Percentiles rank a stretch among this genome's conserved stretches.
Conservation (phyloP, 2,113 vertebrate species). For the Anguilla rostrata region DNA sequence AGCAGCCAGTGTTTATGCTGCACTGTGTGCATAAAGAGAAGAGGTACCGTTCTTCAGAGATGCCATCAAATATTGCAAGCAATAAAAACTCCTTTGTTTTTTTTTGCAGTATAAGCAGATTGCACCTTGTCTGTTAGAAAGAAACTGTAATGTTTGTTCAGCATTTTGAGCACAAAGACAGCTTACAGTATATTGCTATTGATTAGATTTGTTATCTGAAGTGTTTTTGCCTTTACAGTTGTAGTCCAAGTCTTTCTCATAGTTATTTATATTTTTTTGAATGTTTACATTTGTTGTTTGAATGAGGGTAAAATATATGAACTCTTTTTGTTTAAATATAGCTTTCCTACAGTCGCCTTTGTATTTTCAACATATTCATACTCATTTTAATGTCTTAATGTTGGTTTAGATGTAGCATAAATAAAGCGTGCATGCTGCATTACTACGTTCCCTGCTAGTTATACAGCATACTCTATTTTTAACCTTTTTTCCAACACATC, state of each 20-base stretch:
- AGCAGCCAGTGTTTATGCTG: constrained; percentile 25
- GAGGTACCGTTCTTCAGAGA: constrained; percentile 43
- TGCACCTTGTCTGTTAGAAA: constrained; percentile 43
- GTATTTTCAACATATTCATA: neutral
- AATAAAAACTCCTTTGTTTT: constrained; percentile 39
- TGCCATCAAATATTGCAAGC: constrained; percentile 48
- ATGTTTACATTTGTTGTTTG: neutral
- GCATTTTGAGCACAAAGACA: constrained; percentile 58
- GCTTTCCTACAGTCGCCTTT: neutral
- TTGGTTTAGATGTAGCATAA: neutral
- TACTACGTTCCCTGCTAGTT: neutral
- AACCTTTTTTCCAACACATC: neutral
- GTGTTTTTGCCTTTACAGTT: constrained; percentile 14
- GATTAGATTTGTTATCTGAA: constrained; percentile 55
- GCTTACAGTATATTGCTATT: constrained; percentile 48
- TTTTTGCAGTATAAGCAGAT: constrained; percentile 51
- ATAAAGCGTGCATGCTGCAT: neutral
- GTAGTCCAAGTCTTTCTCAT: constrained; percentile 12
- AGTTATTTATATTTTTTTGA: constrained; percentile 1
- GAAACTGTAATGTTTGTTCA: constrained; percentile 59
- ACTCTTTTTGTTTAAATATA: neutral
- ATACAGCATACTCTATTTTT: neutral
- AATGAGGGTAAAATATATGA: neutral
- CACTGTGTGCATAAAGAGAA: neutral
- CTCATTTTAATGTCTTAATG: neutral